Base-by-base conservation (phyloP, 2,113 vertebrate genomes). In the Labrus mixtus region DNA sequence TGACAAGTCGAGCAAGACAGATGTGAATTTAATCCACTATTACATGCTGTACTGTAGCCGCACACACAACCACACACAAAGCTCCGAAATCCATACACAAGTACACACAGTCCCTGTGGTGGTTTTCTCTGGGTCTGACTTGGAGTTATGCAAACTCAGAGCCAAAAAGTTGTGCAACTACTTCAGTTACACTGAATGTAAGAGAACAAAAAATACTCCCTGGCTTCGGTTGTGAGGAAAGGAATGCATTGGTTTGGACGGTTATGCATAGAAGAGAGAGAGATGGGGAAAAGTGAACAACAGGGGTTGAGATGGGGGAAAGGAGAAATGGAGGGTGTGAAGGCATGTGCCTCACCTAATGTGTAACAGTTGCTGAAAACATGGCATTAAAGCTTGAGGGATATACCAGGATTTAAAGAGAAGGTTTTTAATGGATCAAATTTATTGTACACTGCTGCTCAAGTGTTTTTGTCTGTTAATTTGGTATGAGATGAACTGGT, bases 91-190 rank as follows among this genome's bases (percentile, higher is more conserved):
- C 10, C 54, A 25, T 56, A 15, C 54, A 23, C 23, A 22, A 54
- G 62, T 6, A 58, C 79, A 87, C 68, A 80, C 55, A 79, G 46
- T 68, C 68, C 73, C 80, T 82, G 33, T 56, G 36, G 82, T 86
- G 82, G 57, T 80, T 84, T 90, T 79, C 55, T 69, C 53, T 86
- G 68, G 63, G 78, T 80, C 53, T 78, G 63, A 79, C 81, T 82
- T 64, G 37, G 39, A 87, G 80, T 77, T 86, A 82, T 86, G 87
- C 79, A 84, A 68, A 81, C 50, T 55, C 36, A 43, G 56, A 80
- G 86, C 84, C 81, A 87, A 90, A 82, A 25, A 62, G 73, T 92
- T 93, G 88, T 89, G 86, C 78, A 93, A 93, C 77, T 64, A 54
- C 46, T 71, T 88, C 36, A 71, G 59, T 77, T 82, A 68, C 58